Percentiles rank a stretch among this genome's conserved stretches.
Evolutionary conservation across 2,113 vertebrate genomes (phyloP).

Genomic region (Dromas ardeola): DNA sequence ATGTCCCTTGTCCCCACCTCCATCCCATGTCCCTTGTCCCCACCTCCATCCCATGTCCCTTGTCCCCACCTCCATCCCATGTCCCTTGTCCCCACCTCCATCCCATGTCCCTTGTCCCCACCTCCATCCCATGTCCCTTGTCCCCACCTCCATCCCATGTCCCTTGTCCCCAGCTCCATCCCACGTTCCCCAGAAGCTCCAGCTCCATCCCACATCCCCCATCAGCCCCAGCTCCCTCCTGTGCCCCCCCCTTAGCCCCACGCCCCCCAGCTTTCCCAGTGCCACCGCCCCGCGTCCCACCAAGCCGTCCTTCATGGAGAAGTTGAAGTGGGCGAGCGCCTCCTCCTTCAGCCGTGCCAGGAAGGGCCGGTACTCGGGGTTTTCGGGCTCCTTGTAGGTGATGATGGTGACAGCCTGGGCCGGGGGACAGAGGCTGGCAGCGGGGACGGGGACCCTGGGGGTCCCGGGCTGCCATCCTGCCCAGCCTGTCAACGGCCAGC

Average conservation of each 20-base stretch:
- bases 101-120: not conserved
- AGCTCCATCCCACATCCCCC: not conserved
- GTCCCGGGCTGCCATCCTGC: not conserved
- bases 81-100: no score
- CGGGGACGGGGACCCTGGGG: not conserved
- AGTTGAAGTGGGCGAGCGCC: slow-evolving; percentile 82
- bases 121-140: not conserved
- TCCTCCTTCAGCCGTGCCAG: slow-evolving; percentile 77
- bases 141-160: not conserved
- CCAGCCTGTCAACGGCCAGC: not conserved
- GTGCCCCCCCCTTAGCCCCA: no score
- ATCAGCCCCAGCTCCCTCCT: not conserved
- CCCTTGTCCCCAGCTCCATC: not conserved
- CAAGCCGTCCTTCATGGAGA: slow-evolving; percentile 85
- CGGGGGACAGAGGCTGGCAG: not conserved
- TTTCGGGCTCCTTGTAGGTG: slow-evolving; percentile 88
- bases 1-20: not conserved
- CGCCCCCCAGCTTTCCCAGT: not conserved
- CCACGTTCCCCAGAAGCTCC: not conserved
- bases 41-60: not conserved
- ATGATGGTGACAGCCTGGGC: slow-evolving; percentile 90
- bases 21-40: not conserved
- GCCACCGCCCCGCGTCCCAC: slow-evolving; percentile 56
- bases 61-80: not conserved
- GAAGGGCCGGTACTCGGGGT: slow-evolving; percentile 84